These are phyloP conservation scores for Anagyrus pseudococci DNA, from an alignment of 2,888 invertebrate species.

Conservation along the genomic window DNA sequence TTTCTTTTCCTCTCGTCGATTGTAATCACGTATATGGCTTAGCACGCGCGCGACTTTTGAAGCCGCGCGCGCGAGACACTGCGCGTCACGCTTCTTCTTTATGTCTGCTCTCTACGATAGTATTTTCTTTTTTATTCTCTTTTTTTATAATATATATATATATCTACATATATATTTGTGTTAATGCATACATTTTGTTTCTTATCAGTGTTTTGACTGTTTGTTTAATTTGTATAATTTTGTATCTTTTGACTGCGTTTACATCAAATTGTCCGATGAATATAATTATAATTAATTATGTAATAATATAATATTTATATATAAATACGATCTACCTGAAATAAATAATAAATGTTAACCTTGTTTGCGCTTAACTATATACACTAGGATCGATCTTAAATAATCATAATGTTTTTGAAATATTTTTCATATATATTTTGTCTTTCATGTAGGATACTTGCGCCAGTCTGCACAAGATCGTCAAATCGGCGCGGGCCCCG, in stretches of 20 bases:
- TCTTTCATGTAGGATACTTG: slow-evolving; percentile 35
- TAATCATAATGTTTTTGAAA: slow-evolving; percentile 33
- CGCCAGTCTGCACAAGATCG: slow-evolving; percentile 35
- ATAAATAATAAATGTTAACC: slow-evolving; percentile 53
- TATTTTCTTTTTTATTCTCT: slow-evolving; percentile 7
- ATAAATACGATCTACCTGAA: slow-evolving; percentile 54
- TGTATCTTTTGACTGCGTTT: slow-evolving; percentile 38
- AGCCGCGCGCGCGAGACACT: slow-evolving; percentile 18
- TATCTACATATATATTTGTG: too few species aligned
- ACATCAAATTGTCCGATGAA: slow-evolving; percentile 40
- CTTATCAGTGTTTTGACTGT: slow-evolving; percentile 11
- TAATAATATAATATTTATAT: slow-evolving; percentile 39
- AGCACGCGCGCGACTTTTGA: slow-evolving; percentile 23
- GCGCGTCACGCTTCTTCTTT: slow-evolving; percentile 13
- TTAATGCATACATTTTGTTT: too few species aligned
- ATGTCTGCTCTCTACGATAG: slow-evolving; percentile 14
- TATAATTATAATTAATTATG: slow-evolving; percentile 20
- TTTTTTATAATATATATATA: too few species aligned
- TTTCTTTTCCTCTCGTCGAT: too few species aligned
- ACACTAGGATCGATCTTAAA: slow-evolving; percentile 46
- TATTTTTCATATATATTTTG: slow-evolving; percentile 16
- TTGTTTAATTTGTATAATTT: slow-evolving; percentile 8
- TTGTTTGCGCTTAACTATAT: slow-evolving; percentile 53
- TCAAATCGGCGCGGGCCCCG: slow-evolving; percentile 19
- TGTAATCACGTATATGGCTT: too few species aligned